Percentiles rank a stretch among this genome's conserved stretches.
Evolutionary conservation across 2,797 vertebrate species (phyloP).

Genomic region (Uromys caudimaculatus): DNA sequence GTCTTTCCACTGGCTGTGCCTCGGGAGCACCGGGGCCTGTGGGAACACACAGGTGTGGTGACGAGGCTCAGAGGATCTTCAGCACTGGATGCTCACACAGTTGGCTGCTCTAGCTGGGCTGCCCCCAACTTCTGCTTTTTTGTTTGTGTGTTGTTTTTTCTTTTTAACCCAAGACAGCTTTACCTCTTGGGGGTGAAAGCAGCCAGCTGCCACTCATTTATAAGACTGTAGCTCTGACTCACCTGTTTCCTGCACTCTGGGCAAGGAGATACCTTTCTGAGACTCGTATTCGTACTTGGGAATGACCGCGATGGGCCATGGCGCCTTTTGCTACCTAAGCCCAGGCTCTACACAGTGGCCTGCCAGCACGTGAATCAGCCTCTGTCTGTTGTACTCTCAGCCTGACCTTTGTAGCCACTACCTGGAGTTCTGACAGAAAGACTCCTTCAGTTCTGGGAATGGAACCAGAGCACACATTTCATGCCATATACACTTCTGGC

Average conservation of each 20-base stretch:
- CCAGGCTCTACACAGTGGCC: background rate
- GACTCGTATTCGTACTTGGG: background rate
- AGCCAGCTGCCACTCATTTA: background rate
- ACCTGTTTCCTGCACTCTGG: background rate
- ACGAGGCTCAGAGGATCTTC: slow-evolving; percentile 55
- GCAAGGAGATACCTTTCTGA: background rate
- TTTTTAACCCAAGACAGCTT: slow-evolving; percentile 71
- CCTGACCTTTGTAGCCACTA: background rate
- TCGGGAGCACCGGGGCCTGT: slow-evolving; percentile 75
- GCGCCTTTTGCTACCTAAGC: no score
- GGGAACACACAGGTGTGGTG: slow-evolving; percentile 79
- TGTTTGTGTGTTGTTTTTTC: slow-evolving; percentile 42
- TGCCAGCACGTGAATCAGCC: no score
- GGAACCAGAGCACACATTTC: background rate
- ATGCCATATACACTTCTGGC: background rate
- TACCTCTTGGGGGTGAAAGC: slow-evolving; percentile 51
- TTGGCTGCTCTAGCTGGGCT: slow-evolving; percentile 37
- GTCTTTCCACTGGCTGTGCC: slow-evolving; percentile 80
- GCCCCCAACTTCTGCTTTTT: background rate
- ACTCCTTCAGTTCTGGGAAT: background rate
- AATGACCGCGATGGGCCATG: no score
- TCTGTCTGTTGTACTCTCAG: background rate
- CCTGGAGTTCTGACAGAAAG: background rate
- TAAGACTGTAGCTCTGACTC: background rate
- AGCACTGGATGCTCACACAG: slow-evolving; percentile 70